Conservation (phyloP, 1,140 invertebrate species). For the Caenorhabditis brenneri region DNA sequence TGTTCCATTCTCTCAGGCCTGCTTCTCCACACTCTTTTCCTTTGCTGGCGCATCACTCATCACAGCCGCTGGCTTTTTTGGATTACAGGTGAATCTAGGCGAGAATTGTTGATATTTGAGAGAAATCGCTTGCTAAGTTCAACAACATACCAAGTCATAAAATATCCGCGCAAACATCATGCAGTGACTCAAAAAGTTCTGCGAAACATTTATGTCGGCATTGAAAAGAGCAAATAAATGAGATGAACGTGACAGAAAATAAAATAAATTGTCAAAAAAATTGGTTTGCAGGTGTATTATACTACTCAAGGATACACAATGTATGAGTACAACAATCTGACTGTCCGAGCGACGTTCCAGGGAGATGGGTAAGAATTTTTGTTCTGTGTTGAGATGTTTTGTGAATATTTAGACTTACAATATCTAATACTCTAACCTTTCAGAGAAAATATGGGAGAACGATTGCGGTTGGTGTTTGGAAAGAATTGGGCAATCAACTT, state of each 20-base stretch:
- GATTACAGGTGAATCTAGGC: conserved; percentile 41
- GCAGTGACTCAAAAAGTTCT: neutral
- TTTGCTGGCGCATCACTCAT: conserved; percentile 36
- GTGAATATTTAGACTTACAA: neutral
- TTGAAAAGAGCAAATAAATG: neutral
- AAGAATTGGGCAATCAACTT: conserved; percentile 56
- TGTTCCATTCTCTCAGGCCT: neutral
- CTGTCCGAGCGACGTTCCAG: conserved; percentile 40
- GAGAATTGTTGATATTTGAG: neutral
- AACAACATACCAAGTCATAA: neutral
- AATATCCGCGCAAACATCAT: neutral
- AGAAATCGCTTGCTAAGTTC: neutral
- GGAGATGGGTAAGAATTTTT: conserved; percentile 44
- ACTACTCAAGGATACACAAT: conserved; percentile 53
- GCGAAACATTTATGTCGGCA: neutral
- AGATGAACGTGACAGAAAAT: neutral
- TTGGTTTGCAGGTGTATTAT: conserved; percentile 51
- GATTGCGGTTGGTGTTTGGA: conserved; percentile 55
- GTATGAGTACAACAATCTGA: conserved; percentile 53
- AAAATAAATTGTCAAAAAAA: neutral
- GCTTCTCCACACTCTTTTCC: conserved; percentile 34
- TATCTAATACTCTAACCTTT: neutral
- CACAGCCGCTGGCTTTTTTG: conserved; percentile 50
- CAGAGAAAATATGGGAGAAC: conserved; percentile 49
- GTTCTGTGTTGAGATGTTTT: neutral